Percentiles rank a stretch among this genome's conserved stretches.
Evolutionary conservation across 2,113 vertebrate species (phyloP).

Genomic region (Engraulis encrasicolus): DNA sequence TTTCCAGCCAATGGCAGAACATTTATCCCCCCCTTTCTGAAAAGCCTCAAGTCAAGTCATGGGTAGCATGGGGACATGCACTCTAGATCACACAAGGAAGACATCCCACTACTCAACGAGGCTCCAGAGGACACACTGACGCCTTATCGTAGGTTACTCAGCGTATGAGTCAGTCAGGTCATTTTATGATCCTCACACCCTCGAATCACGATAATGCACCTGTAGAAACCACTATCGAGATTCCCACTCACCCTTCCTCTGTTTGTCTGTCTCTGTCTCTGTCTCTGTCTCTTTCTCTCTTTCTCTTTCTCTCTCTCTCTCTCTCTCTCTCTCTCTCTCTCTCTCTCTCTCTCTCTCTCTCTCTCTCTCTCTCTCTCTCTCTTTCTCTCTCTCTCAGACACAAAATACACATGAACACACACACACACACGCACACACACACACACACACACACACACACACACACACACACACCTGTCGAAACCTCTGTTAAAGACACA

Average conservation of each 20-base stretch:
- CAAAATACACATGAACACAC: no score
- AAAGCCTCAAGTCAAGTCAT: background rate
- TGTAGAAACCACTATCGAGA: background rate
- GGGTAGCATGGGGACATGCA: background rate
- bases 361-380: constrained; percentile 3
- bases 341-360: background rate
- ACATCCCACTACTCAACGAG: background rate
- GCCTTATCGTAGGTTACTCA: background rate
- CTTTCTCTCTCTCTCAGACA: background rate
- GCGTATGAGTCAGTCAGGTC: background rate
- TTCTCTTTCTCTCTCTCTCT: no score
- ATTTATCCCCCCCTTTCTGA: background rate
- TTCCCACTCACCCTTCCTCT: background rate
- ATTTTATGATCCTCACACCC: background rate
- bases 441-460: no score
- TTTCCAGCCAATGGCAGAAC: background rate
- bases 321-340: background rate
- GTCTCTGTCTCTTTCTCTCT: background rate
- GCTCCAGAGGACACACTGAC: background rate
- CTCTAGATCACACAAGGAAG: background rate
- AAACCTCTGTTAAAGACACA: no score
- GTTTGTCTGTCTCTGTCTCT: no score
- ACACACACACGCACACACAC: background rate
- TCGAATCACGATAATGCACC: background rate
- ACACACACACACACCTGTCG: no score